phyloP scores from a whole-genome alignment of 92 coral and sea anemone species.

The Virgularia gustaviana region DNA sequence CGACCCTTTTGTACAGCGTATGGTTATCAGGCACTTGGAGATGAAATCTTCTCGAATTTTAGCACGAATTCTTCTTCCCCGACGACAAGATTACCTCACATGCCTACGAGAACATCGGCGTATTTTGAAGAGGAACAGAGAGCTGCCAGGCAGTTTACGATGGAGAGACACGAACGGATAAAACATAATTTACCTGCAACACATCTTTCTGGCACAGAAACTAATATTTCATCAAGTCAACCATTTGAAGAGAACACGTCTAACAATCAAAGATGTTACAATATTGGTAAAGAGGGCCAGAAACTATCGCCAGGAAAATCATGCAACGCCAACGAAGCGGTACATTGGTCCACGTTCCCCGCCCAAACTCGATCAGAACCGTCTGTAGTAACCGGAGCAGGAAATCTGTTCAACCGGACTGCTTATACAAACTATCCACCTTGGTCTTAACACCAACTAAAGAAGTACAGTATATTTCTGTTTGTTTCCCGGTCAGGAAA shows the following conservation, averaged over 20 bases:
- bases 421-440: neutral
- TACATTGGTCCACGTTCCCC: neutral
- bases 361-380: neutral
- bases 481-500: too few relatives aligned
- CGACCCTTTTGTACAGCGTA: neutral
- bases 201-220: neutral
- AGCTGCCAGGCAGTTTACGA: neutral
- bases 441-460: too few relatives aligned
- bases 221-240: neutral
- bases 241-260: neutral
- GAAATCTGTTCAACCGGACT: neutral
- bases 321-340: neutral
- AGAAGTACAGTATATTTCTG: too few relatives aligned
- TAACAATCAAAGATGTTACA: neutral
- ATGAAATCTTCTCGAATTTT: neutral
- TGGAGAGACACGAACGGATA: neutral
- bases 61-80: neutral
- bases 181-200: neutral
- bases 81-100: neutral
- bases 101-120: neutral
- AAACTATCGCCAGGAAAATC: neutral
- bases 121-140: neutral
- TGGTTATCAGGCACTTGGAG: neutral
- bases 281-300: neutral
- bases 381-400: too few relatives aligned